Conservation (phyloP, 1,140 invertebrate genomes). For the Bombus waltoni region DNA sequence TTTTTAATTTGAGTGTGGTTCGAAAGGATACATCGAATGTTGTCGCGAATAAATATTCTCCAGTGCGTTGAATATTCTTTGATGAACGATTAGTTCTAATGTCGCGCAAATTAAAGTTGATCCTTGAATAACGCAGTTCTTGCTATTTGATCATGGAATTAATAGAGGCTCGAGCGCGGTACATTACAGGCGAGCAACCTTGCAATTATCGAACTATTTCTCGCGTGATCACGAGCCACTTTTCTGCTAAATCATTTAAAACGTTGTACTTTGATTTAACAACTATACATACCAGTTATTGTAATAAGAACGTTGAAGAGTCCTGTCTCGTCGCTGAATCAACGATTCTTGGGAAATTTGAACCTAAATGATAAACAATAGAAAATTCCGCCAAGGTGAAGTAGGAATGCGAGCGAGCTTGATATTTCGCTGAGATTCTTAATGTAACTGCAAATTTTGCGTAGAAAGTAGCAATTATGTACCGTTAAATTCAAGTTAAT, state of each 20-base stretch:
- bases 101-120: too few relatives aligned
- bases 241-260: conserved; percentile 21
- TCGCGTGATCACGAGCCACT: conserved; percentile 27
- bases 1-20: too few relatives aligned
- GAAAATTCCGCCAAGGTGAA: background rate
- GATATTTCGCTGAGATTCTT: background rate
- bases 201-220: conserved; percentile 30
- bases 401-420: too few relatives aligned
- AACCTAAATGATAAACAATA: background rate
- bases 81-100: too few relatives aligned
- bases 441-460: background rate
- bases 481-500: conserved; percentile 35
- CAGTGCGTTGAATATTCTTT: too few relatives aligned
- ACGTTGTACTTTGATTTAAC: background rate
- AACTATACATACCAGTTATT: too few relatives aligned
- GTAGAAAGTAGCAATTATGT: background rate
- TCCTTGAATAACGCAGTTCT: background rate
- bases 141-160: background rate
- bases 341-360: background rate
- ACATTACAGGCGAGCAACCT: conserved; percentile 1
- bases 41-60: too few relatives aligned
- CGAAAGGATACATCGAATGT: too few relatives aligned
- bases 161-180: background rate
- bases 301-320: background rate
- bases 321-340: background rate